These are phyloP conservation scores for Quiscalus mexicanus DNA, from an alignment of 2,113 vertebrate genomes.

Conservation along the genomic window DNA sequence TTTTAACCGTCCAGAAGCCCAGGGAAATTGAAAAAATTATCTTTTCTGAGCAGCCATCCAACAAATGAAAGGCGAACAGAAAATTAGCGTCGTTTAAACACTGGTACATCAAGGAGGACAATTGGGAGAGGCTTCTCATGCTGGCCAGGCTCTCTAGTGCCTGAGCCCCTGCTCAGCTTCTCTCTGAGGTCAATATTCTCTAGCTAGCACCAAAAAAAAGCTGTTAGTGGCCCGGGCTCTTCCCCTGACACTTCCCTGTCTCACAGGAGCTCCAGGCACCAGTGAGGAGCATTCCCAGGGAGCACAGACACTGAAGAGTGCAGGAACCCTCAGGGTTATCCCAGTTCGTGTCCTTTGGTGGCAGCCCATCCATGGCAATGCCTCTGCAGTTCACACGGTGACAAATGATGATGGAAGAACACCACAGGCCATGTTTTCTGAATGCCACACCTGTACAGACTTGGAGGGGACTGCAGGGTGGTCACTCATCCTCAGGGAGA, in stretches of 20 bases:
- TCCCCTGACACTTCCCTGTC: neutral
- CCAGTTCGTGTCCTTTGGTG: neutral
- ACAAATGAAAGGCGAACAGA: neutral
- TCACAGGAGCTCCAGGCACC: neutral
- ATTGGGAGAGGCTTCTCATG: neutral
- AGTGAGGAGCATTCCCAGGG: neutral
- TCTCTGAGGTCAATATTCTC: neutral
- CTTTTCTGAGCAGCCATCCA: neutral
- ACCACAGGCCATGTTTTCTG: neutral
- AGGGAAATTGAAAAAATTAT: neutral
- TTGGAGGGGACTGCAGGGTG: neutral
- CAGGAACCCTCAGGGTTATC: neutral
- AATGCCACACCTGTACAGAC: neutral
- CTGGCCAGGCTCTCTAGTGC: neutral
- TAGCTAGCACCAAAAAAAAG: neutral
- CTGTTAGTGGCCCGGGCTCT: neutral
- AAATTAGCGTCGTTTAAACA: neutral
- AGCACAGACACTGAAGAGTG: fast-evolving
- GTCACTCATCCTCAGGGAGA: neutral
- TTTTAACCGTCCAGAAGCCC: neutral
- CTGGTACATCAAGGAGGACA: neutral
- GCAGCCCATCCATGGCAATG: neutral
- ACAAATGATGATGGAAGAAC: neutral
- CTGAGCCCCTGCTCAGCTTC: neutral
- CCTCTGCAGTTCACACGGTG: neutral